These are phyloP conservation scores for Lasioglossum marginatum DNA, from an alignment of 2,888 invertebrate genomes.

Conservation along the genomic window DNA sequence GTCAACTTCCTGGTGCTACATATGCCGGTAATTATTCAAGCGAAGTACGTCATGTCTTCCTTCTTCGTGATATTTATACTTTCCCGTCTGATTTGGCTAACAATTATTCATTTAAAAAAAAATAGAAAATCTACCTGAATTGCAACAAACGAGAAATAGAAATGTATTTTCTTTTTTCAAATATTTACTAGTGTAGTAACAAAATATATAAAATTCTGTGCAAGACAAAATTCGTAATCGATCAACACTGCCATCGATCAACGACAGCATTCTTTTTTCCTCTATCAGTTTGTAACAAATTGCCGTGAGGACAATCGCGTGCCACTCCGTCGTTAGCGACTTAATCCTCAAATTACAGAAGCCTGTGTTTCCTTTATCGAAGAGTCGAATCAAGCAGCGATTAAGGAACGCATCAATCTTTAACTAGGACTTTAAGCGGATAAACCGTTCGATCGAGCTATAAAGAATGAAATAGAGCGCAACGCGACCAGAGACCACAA, in stretches of 20 bases:
- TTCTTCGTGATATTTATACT: neutral
- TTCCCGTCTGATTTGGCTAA: neutral
- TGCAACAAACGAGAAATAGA: too few relatives aligned
- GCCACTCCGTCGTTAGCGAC: neutral
- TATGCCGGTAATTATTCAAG: neutral
- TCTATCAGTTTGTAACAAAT: neutral
- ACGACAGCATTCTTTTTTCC: neutral
- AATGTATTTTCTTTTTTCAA: too few relatives aligned
- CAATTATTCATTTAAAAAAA: neutral
- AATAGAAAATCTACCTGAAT: too few relatives aligned
- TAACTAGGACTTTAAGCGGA: neutral
- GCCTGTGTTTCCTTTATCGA: neutral
- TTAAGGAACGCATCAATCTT: neutral
- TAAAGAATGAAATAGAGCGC: neutral
- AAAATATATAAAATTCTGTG: neutral
- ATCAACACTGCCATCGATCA: neutral
- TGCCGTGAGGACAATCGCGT: neutral
- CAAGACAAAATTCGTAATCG: neutral
- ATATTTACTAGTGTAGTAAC: neutral
- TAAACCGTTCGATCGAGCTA: neutral
- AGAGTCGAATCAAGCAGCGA: neutral
- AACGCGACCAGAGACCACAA: neutral
- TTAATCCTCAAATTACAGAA: conserved; percentile 4
- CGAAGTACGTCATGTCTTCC: neutral
- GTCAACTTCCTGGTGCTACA: too few relatives aligned